Percentiles rank a stretch among this genome's conserved stretches.
Conservation (phyloP, 2,797 vertebrate species). For the Poeciliopsis infans region DNA sequence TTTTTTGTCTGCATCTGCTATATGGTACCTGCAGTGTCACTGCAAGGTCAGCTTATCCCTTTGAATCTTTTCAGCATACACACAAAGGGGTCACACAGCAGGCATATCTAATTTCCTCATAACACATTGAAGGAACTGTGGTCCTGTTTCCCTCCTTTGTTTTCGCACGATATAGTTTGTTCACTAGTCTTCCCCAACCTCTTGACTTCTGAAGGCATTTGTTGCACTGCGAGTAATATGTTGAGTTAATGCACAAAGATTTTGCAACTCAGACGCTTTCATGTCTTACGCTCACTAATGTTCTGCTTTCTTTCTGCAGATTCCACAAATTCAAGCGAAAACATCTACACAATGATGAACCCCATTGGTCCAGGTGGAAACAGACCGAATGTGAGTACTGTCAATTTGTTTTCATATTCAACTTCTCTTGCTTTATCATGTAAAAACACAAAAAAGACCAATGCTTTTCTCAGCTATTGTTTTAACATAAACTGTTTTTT, state of each 20-base stretch:
- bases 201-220: background rate
- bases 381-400: constrained; percentile 83
- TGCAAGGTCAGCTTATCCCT: constrained; percentile 64
- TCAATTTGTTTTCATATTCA: background rate
- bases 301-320: constrained; percentile 70
- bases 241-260: background rate
- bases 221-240: background rate
- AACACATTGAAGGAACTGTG: constrained; percentile 17
- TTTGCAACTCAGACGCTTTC: background rate
- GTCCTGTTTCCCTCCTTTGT: background rate
- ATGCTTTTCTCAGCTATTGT: background rate
- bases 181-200: background rate
- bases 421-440: background rate
- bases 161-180: background rate
- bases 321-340: constrained; percentile 92
- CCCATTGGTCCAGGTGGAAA: constrained; percentile 83
- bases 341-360: constrained; percentile 92
- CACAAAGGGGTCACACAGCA: constrained; percentile 15
- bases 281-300: background rate
- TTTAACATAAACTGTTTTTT: background rate
- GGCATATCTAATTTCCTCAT: constrained; percentile 30
- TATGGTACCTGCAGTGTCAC: constrained; percentile 53
- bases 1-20: constrained; percentile 21
- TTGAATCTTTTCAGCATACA: constrained; percentile 31
- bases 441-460: background rate